Conservation (phyloP, 1,140 invertebrate species). For the Melanaphis sacchari region DNA sequence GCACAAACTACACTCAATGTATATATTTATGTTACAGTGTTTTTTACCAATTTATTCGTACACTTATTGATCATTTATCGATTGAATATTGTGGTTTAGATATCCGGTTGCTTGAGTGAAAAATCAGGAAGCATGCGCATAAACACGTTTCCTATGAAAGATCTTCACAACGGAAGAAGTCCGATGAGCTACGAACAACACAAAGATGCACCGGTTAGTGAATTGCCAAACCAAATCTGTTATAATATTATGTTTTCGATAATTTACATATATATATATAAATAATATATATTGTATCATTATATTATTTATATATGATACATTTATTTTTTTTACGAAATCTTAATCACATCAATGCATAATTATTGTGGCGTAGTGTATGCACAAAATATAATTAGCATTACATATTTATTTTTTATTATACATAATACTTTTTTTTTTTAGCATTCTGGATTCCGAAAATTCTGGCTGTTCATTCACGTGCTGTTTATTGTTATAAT, state of each 20-base stretch:
- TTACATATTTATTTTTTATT: not conserved
- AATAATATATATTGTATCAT: no score
- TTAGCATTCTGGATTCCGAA: slow-evolving; percentile 77
- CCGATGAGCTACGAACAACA: slow-evolving; percentile 70
- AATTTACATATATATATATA: no score
- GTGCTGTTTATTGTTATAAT: slow-evolving; percentile 72
- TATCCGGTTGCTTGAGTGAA: slow-evolving; percentile 77
- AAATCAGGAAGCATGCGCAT: slow-evolving; percentile 74
- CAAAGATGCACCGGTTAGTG: slow-evolving; percentile 77
- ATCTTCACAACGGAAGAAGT: slow-evolving; percentile 71
- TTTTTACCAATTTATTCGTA: not conserved
- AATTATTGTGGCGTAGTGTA: not conserved
- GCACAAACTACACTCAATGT: slow-evolving; percentile 62
- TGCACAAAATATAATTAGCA: not conserved
- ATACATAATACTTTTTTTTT: slow-evolving; percentile 62
- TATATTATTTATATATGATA: no score
- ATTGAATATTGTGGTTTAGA: slow-evolving; percentile 65
- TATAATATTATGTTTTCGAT: no score
- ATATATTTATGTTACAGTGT: not conserved
- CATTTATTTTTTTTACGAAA: no score
- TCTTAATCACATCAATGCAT: no score
- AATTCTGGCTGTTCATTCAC: slow-evolving; percentile 77
- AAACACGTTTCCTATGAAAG: slow-evolving; percentile 84
- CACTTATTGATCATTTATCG: not conserved
- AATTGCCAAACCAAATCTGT: not conserved